A percentile compares a stretch with the other conserved stretches of the same genome.
These are phyloP conservation scores for Campoletis sonorensis DNA, from an alignment of 1,140 invertebrate species.

Conservation along the genomic window DNA sequence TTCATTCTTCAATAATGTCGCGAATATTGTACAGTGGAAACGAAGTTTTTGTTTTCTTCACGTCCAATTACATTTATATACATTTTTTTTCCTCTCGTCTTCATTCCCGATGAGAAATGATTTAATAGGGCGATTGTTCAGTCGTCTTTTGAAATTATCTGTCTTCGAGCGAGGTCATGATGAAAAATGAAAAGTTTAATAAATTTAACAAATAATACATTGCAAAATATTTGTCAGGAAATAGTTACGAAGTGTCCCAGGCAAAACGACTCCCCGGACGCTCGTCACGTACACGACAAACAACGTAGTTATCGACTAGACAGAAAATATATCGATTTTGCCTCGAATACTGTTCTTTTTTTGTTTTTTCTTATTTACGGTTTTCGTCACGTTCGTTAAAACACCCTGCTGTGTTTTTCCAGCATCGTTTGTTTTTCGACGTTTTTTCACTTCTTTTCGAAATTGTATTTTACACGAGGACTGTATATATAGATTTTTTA, in stretches of 20 bases:
- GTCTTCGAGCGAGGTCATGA: background rate
- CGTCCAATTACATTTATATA: slow-evolving; percentile 49
- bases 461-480: too few species aligned
- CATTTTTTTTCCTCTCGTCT: slow-evolving; percentile 43
- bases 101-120: slow-evolving; percentile 46
- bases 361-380: background rate
- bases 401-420: background rate
- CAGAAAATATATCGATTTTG: slow-evolving; percentile 36
- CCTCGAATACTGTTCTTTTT: background rate
- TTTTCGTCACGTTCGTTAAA: background rate
- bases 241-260: slow-evolving; percentile 24
- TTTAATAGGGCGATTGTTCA: slow-evolving; percentile 27
- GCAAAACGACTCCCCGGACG: slow-evolving; percentile 5
- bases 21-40: slow-evolving; percentile 54
- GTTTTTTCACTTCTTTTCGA: background rate
- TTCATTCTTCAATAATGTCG: slow-evolving; percentile 26
- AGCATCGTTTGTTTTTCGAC: background rate
- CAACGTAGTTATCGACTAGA: slow-evolving; percentile 23
- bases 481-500: too few species aligned
- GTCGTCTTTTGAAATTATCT: slow-evolving; percentile 6
- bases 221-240: background rate
- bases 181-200: background rate
- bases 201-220: background rate
- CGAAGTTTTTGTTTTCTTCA: slow-evolving; percentile 45
- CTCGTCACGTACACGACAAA: slow-evolving; percentile 24